Conservation (phyloP, 2,888 invertebrate species). For the Cryptocephalus primarius region DNA sequence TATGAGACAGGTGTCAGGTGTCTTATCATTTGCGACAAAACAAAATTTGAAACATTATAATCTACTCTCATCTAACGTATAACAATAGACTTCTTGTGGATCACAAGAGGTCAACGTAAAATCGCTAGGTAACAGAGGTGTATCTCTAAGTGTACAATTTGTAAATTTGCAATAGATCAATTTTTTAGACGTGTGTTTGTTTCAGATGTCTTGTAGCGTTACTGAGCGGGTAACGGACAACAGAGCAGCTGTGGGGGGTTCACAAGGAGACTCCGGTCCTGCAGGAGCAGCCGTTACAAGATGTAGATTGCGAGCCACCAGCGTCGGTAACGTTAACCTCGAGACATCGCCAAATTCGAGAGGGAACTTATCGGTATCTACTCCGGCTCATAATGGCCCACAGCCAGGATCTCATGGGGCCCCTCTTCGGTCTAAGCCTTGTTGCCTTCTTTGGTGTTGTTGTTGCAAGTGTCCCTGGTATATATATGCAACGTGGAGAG, state of each 20-base stretch:
- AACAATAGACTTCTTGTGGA: too few species aligned
- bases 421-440: constrained; percentile 43
- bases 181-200: constrained; percentile 1
- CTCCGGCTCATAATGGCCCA: constrained; percentile 27
- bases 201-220: constrained; percentile 49
- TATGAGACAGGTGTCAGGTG: too few species aligned
- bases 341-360: constrained; percentile 33
- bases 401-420: constrained; percentile 31
- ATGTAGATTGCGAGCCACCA: constrained; percentile 32
- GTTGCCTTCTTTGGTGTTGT: constrained; percentile 60
- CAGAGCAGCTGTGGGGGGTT: constrained; percentile 33
- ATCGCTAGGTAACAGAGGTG: too few species aligned
- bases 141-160: too few species aligned
- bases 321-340: constrained; percentile 26
- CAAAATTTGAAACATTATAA: too few species aligned
- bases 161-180: too few species aligned
- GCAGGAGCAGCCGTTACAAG: constrained; percentile 22
- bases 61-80: too few species aligned
- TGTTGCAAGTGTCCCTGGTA: constrained; percentile 63
- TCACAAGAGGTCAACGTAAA: too few species aligned
- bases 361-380: constrained; percentile 24
- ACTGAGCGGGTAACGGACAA: constrained; percentile 39
- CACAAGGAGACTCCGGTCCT: constrained; percentile 23
- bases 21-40: too few species aligned
- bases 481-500: constrained; percentile 9